Evolutionary conservation across 2,888 invertebrate genomes (phyloP), one percentile per base, ranked within the genome.

Genomic region (Acleris holmiana): DNA sequence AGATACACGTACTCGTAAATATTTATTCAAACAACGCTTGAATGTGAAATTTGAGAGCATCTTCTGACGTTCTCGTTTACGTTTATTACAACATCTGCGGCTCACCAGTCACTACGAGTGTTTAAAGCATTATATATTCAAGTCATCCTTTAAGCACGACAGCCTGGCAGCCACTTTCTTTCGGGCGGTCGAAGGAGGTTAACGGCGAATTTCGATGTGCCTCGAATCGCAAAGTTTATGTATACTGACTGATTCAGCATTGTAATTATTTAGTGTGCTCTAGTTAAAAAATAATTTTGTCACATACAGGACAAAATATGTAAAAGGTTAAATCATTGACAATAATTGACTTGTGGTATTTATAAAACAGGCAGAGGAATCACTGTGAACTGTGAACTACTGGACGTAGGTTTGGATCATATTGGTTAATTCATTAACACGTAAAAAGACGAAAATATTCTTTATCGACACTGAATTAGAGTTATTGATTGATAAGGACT

Each of bases 121-220:
- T 49, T 29, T 44, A 54, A 62, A 23, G 35, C 47, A 66, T 61
- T 68, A 67, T 54, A 67, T 71, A 77, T 78, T 77, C 76, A 77
- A 81, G 80, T 72, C 79, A 80, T 78, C 72, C 73, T 75, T 77
- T 71, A 71, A 41, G 61, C 50, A 40, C 18, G 58, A 74, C 68
- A 70, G 76, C 80, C 25, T 41, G 58, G 75, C 68, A 71, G 76
- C 80, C 74, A 88, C 91, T 91, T 91, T 91, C 91, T 86, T 86
- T 87, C 85, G 85, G 83, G 80, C 85, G 76, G 71, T 69, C 77
- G 76, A 91, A 89, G 82, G 83, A 90, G 91, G 91, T 83, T 90
- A 91, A 90, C 91, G 85, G 86, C 82, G 77, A 81, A 78, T 80
- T 80, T 79, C 72, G 80, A 83, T 86, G 91, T 79, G 86, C 67